Evolutionary conservation across 2,113 vertebrate genomes (phyloP).

Genomic region (Strix aluco): DNA sequence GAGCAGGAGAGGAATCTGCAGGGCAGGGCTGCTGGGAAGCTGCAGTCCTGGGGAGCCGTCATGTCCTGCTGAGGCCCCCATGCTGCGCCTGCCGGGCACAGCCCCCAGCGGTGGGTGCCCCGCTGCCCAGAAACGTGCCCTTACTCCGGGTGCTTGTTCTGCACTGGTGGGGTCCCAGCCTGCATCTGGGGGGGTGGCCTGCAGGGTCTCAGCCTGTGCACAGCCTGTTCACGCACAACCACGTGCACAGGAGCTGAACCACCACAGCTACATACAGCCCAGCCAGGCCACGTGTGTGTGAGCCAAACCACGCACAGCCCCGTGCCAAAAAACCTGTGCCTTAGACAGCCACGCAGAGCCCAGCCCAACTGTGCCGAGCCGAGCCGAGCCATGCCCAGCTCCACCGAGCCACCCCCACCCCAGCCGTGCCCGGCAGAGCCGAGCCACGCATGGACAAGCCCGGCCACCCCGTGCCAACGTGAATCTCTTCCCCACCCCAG

Average conservation of each 20-base stretch:
- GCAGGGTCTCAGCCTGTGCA: neutral
- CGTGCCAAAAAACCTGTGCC: neutral
- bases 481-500: constrained; percentile 48
- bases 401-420: neutral
- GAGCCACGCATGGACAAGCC: neutral
- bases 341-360: neutral
- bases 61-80: neutral
- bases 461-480: neutral
- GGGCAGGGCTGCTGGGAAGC: constrained; percentile 28
- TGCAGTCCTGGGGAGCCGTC: neutral
- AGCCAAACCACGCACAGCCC: neutral
- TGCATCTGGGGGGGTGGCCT: neutral
- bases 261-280: neutral
- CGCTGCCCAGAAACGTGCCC: neutral
- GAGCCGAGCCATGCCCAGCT: neutral
- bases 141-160: neutral
- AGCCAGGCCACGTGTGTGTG: neutral
- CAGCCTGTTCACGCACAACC: neutral
- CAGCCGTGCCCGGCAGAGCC: rapidly evolving
- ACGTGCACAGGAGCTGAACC: neutral
- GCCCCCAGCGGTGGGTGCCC: neutral
- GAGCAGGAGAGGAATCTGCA: constrained; percentile 48
- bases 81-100: rapidly evolving
- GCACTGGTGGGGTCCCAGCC: neutral
- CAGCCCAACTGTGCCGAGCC: too few relatives aligned